Evolutionary conservation across 2,888 invertebrate species (phyloP), one percentile per base, ranked within the genome.

Genomic region (Lasioglossum calceatum): DNA sequence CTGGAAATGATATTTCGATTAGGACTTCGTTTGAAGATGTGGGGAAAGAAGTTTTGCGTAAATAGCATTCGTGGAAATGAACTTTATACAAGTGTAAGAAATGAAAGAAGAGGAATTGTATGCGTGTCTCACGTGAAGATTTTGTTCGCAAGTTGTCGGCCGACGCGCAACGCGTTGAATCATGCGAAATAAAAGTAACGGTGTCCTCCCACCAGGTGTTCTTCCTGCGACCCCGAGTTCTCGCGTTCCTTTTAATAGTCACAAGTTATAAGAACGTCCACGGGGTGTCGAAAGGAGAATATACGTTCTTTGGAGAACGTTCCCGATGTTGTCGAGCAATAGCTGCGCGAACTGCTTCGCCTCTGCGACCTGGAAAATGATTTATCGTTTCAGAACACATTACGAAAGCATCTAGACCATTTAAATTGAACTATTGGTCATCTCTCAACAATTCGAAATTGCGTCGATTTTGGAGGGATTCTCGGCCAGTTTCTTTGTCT

Each of bases 121-220:
- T 7, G 61, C 32, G 7, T 7, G 64, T 16, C 32, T 64, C 27
- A 32, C 27, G 64, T 1, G 64, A 32, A 64, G 64, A 64, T 32
- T 64, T 64, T 32, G 64, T 64, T 32, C 64, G 64, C 64, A 14
- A 16, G 64, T 64, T 64, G 64, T 64, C n/a, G 14, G 19, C 19
- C 23, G 32, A 50, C 44, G 73, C 61, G 73, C 74, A 42, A 84
- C 23, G 50, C 75, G 70, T 74, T 50, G 64, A 42, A 77, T 58
- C 72, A 50, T n/a, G 19, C 77, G 64, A 79, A 54, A 78, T 67
- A 79, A 61, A 76, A 73, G 77, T 42, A 67, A 82, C 27, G 70
- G 73, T 76, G 79, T 82, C 67, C 47, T 77, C 82, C 32, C 87
- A 0, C 47, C 87, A 76, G 87, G 87, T 64, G 87, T 87, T 72